phyloP scores from a whole-genome alignment of 1,140 invertebrate genomes.

The Drosophila pruinosa region DNA sequence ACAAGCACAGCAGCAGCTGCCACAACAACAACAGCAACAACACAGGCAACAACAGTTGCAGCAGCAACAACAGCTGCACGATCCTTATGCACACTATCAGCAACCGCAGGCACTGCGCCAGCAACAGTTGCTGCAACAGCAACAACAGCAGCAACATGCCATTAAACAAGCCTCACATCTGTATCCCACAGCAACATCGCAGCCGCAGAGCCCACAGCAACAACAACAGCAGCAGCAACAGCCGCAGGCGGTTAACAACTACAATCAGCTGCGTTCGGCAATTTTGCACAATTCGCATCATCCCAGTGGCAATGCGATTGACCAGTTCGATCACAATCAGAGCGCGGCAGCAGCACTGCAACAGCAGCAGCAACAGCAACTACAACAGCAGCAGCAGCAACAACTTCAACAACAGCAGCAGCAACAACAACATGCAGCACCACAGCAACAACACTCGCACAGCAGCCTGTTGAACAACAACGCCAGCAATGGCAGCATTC shows the following conservation, averaged over 20 bases:
- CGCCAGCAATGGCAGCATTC: conserved; percentile 48
- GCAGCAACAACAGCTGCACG: conserved; percentile 54
- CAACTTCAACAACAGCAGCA: conserved; percentile 44
- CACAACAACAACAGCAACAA: conserved; percentile 73
- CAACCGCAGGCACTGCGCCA: conserved; percentile 52
- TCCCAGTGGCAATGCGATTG: conserved; percentile 70
- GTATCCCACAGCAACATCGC: conserved; percentile 69
- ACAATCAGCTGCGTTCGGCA: conserved; percentile 75
- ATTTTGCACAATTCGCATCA: conserved; percentile 81
- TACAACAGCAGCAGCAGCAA: conserved; percentile 48
- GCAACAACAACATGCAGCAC: conserved; percentile 36
- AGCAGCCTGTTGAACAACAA: conserved; percentile 53
- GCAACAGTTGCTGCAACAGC: conserved; percentile 59
- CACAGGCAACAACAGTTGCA: conserved; percentile 65
- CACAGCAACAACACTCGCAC: conserved; percentile 15
- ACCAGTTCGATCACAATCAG: conserved; percentile 47
- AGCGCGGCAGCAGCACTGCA: conserved; percentile 31
- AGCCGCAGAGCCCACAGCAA: conserved; percentile 55
- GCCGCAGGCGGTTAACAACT: conserved; percentile 57
- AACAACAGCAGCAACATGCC: conserved; percentile 82
- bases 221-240: conserved; percentile 58
- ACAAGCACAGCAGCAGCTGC: conserved; percentile 68
- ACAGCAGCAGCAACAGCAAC: conserved; percentile 48
- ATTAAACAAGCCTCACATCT: conserved; percentile 83
- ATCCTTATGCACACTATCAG: conserved; percentile 61